Conservation (phyloP, 2,888 invertebrate genomes). For the Eulithis prunata region DNA sequence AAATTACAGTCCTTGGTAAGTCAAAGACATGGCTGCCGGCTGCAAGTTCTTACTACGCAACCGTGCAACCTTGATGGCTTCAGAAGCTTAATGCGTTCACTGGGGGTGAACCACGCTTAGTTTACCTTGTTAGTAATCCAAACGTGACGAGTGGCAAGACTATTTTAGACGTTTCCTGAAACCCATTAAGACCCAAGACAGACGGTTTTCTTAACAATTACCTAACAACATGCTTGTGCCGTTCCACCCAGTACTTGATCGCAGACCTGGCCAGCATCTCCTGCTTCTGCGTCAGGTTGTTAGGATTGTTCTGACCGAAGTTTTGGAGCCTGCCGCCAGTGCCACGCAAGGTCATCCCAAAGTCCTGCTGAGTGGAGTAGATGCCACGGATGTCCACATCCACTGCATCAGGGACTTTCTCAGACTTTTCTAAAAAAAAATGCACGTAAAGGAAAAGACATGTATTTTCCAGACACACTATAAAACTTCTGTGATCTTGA, state of each 20-base stretch:
- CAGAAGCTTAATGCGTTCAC: no score
- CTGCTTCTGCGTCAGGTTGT: slow-evolving; percentile 92
- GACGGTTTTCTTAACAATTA: slow-evolving; percentile 52
- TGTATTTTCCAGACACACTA: no score
- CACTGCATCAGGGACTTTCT: slow-evolving; percentile 78
- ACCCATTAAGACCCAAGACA: no score
- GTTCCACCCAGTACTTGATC: slow-evolving; percentile 95
- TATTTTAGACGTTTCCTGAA: no score
- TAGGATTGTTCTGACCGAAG: slow-evolving; percentile 87
- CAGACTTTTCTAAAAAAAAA: slow-evolving; percentile 63
- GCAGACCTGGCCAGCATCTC: slow-evolving; percentile 93
- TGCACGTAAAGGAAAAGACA: no score
- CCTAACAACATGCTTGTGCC: slow-evolving; percentile 95
- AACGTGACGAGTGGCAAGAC: no score
- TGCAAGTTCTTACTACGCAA: neutral
- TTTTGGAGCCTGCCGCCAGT: slow-evolving; percentile 87
- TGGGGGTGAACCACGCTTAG: no score
- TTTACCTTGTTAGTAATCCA: no score
- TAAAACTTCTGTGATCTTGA: no score
- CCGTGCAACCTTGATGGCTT: no score
- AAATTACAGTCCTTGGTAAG: neutral
- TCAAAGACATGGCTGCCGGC: slow-evolving; percentile 7
- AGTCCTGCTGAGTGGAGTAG: slow-evolving; percentile 91
- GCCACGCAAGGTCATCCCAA: slow-evolving; percentile 89
- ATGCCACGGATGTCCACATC: slow-evolving; percentile 89